Conservation (phyloP, 2,888 invertebrate genomes). For the Thymelicus sylvestris region DNA sequence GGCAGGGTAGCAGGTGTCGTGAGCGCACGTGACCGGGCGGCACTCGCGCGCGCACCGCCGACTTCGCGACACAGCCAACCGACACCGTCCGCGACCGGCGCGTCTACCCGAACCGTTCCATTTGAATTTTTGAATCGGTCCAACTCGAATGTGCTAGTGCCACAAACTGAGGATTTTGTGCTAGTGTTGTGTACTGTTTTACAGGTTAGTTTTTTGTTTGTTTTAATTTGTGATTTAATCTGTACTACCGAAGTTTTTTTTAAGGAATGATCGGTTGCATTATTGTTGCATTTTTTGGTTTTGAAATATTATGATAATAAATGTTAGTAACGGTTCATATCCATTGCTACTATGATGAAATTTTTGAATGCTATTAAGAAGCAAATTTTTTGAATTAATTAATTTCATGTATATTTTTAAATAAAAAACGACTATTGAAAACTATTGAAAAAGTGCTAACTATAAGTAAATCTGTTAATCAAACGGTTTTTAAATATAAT, state of each 20-base stretch:
- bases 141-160: slow-evolving; percentile 57
- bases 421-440: no score
- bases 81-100: slow-evolving; percentile 52
- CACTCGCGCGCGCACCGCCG: slow-evolving; percentile 81
- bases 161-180: slow-evolving; percentile 79
- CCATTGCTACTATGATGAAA: no score
- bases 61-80: slow-evolving; percentile 53
- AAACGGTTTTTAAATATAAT: background rate
- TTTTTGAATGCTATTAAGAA: no score
- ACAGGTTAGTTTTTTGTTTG: slow-evolving; percentile 59
- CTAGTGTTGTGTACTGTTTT: slow-evolving; percentile 60
- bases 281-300: background rate
- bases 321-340: no score
- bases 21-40: slow-evolving; percentile 72
- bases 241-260: background rate
- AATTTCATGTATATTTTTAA: no score
- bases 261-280: background rate
- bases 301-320: no score
- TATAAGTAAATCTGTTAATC: no score
- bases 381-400: no score
- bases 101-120: slow-evolving; percentile 57
- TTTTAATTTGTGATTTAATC: slow-evolving; percentile 16
- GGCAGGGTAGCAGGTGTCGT: slow-evolving; percentile 68
- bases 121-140: slow-evolving; percentile 53
- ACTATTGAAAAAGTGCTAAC: no score